phyloP scores from a whole-genome alignment of 2,888 invertebrate species.

The Ophioninae sp. region DNA sequence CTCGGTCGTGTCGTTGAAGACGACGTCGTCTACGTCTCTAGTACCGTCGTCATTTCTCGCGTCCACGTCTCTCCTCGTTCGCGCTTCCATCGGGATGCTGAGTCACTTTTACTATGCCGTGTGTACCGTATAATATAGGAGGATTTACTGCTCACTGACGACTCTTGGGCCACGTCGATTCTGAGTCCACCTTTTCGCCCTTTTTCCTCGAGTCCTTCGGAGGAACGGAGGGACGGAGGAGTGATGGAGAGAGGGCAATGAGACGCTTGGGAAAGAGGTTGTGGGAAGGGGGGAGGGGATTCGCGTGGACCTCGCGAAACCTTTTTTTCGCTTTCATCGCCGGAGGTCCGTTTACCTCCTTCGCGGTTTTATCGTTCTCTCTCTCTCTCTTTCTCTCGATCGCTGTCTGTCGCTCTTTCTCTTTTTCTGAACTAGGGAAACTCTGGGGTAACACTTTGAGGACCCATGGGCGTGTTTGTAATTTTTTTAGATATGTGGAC shows the following conservation, averaged over 20 bases:
- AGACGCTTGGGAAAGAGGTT: background rate
- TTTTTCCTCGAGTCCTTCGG: background rate
- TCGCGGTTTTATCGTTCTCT: constrained; percentile 48
- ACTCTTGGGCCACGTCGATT: background rate
- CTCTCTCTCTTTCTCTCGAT: constrained; percentile 18
- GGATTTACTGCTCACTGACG: constrained; percentile 2
- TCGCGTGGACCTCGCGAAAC: constrained; percentile 48
- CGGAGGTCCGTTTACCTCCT: constrained; percentile 66
- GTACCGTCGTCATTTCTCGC: constrained; percentile 49
- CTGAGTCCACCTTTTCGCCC: constrained; percentile 3
- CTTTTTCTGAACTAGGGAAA: constrained; percentile 13
- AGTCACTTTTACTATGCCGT: constrained; percentile 47
- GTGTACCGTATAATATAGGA: constrained; percentile 11
- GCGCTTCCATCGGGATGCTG: constrained; percentile 38
- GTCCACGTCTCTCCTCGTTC: constrained; percentile 36
- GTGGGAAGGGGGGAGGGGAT: constrained; percentile 18
- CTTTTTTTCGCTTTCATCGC: constrained; percentile 59
- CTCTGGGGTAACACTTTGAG: constrained; percentile 35
- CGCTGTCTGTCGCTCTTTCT: background rate
- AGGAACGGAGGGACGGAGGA: background rate
- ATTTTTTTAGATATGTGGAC: constrained; percentile 37
- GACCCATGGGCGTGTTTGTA: constrained; percentile 45
- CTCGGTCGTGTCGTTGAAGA: background rate
- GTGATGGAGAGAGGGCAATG: background rate
- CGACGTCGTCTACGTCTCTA: constrained; percentile 26